Evolutionary conservation across 2,113 vertebrate genomes (phyloP), one percentile per base, ranked within the genome.

Genomic region (Cyanoramphus novaezelandiae): DNA sequence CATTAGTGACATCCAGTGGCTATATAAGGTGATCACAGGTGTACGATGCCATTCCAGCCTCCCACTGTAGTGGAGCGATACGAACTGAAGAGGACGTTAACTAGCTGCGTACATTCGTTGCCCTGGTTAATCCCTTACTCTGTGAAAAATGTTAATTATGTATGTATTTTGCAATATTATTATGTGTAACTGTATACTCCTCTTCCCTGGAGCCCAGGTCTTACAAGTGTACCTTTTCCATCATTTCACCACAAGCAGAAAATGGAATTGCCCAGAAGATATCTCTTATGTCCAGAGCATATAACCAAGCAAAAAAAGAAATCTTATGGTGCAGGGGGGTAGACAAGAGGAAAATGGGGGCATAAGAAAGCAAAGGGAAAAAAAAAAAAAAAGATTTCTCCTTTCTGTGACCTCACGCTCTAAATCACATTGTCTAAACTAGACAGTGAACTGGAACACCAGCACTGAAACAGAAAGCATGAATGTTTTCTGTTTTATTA

Each of bases 1-100:
- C 96, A 37, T 93, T 65, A 97, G 90, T 95, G 97, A 97, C 96
- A 97, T 92, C 97, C 96, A 97, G 97, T 79, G 96, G 96, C 43
- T 91, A 14, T 9, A 81, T 13, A 8, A 69, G 65, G 80, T 68
- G 90, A 93, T 93, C 60, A 93, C 95, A 97, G 81, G 88, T 93
- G 77, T 68, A 31, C 5, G 5, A 1, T 39, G 80, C 13, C 49
- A 89, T 29, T 71, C 82, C 62, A 19, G 88, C 44, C 62, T 17
- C 16, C 69, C 63, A 43, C 46, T 81, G 77, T 11, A 86, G 46
- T 27, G 46, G 76, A 69, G 9, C 9, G 37, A 37, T 62, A 5
- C 0, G 4, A 60, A 89, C 65, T 65, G 69, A 95, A 92, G 63
- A 92, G 65, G 65, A 92, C n/a, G 12, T 90, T 80, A 65, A 68